phyloP scores from a whole-genome alignment of 2,888 invertebrate species.

The Lepidocyrtinus sp. region DNA sequence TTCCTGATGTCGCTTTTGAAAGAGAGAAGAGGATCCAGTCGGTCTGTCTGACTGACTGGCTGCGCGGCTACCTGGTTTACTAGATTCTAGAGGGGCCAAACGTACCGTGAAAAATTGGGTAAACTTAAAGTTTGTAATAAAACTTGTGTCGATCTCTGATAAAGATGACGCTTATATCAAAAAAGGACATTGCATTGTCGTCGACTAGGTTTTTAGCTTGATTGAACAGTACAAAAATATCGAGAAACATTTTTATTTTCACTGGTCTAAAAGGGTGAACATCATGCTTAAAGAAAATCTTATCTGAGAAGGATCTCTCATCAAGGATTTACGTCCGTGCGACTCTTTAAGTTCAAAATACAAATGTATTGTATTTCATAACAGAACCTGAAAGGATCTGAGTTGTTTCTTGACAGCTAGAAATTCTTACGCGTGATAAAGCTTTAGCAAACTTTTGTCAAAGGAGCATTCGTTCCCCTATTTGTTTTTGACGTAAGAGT shows the following conservation, averaged over 20 bases:
- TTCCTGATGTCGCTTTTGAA: neutral
- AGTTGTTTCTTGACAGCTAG: neutral
- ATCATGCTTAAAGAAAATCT: too few species aligned
- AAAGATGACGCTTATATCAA: constrained; percentile 15
- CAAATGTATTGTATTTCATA: neutral
- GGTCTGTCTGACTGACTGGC: constrained; percentile 33
- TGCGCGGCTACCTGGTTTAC: neutral
- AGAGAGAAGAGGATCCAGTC: constrained; percentile 36
- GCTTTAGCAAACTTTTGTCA: too few species aligned
- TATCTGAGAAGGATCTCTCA: too few species aligned
- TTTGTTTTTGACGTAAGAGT: too few species aligned
- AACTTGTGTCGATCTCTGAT: constrained; percentile 21
- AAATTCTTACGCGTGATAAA: too few species aligned
- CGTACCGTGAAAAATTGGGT: constrained; percentile 6
- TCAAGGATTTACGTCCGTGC: too few species aligned
- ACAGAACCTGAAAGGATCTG: neutral
- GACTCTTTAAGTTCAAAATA: too few species aligned
- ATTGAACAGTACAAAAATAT: constrained; percentile 9
- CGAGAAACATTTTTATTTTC: neutral
- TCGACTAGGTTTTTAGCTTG: constrained; percentile 36
- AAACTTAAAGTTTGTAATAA: too few species aligned
- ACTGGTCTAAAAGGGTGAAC: too few species aligned
- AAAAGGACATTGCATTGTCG: constrained; percentile 1
- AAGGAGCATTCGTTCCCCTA: too few species aligned
- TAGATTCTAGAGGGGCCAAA: neutral